Percentiles rank a stretch among this genome's conserved stretches.
These are phyloP conservation scores for Synanthedon myopaeformis DNA, from an alignment of 2,888 invertebrate species.

Conservation along the genomic window DNA sequence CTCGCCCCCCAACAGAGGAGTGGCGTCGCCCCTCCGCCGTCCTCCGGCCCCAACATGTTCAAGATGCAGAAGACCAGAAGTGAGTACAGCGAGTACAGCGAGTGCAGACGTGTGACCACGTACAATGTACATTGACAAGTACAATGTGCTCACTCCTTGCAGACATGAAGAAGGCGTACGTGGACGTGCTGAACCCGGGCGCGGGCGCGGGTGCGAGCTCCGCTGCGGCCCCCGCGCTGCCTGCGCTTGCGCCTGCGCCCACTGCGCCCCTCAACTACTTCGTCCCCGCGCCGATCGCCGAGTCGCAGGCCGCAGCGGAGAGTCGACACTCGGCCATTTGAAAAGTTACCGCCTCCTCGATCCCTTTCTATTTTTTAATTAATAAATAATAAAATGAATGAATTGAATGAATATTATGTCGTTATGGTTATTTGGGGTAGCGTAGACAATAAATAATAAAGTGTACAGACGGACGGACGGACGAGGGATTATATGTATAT, in stretches of 20 bases:
- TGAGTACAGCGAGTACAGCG: slow-evolving; percentile 61
- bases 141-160: slow-evolving; percentile 5
- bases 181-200: slow-evolving; percentile 90
- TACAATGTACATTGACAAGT: too few relatives aligned
- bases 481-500: too few relatives aligned
- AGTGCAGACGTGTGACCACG: too few relatives aligned
- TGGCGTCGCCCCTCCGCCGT: slow-evolving; percentile 21
- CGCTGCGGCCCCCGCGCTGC: slow-evolving; percentile 32
- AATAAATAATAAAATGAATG: too few relatives aligned
- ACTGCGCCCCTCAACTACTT: slow-evolving; percentile 11
- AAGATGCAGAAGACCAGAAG: slow-evolving; percentile 83
- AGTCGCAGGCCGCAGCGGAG: background rate
- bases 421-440: too few relatives aligned
- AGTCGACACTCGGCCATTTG: too few relatives aligned
- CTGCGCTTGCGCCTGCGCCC: slow-evolving; percentile 14
- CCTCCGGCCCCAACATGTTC: slow-evolving; percentile 75
- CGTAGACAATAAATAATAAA: too few relatives aligned
- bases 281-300: background rate
- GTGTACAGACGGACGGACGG: too few relatives aligned
- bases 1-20: slow-evolving; percentile 10
- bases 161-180: slow-evolving; percentile 88
- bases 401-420: too few relatives aligned
- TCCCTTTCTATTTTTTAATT: too few relatives aligned
- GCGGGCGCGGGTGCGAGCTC: slow-evolving; percentile 58
- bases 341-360: too few relatives aligned